phyloP scores from a whole-genome alignment of 2,888 invertebrate species.

The Heteromyza rotundicornis region DNA sequence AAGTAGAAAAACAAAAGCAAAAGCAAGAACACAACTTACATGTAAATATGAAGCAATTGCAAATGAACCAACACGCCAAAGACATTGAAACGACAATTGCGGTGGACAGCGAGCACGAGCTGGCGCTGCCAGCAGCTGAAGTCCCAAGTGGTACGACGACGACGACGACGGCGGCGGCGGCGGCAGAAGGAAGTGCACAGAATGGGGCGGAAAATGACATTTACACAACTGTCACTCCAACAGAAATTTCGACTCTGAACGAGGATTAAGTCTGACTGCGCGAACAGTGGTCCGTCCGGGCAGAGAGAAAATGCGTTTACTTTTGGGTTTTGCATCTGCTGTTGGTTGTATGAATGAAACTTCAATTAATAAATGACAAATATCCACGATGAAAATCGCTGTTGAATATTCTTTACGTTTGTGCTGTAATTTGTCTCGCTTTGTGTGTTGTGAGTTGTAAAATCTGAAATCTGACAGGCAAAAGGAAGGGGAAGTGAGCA shows the following conservation, averaged over 20 bases:
- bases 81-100: background rate
- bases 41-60: background rate
- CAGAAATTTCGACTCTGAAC: background rate
- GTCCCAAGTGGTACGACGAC: background rate
- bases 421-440: background rate
- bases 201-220: background rate
- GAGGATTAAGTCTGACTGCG: background rate
- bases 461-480: too few species aligned
- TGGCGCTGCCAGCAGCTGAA: background rate
- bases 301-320: too few species aligned
- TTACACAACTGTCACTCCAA: background rate
- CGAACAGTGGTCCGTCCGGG: too few species aligned
- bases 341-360: too few species aligned
- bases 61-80: background rate
- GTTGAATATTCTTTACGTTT: background rate
- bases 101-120: background rate
- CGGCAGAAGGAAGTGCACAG: background rate
- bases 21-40: background rate
- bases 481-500: too few species aligned
- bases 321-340: too few species aligned
- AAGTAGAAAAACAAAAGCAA: too few species aligned
- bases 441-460: background rate
- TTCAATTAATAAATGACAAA: conserved; percentile 6
- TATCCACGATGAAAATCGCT: background rate
- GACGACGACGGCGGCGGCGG: background rate